These are phyloP conservation scores for Itoplectis maculator DNA, from an alignment of 2,888 invertebrate species.

Conservation along the genomic window DNA sequence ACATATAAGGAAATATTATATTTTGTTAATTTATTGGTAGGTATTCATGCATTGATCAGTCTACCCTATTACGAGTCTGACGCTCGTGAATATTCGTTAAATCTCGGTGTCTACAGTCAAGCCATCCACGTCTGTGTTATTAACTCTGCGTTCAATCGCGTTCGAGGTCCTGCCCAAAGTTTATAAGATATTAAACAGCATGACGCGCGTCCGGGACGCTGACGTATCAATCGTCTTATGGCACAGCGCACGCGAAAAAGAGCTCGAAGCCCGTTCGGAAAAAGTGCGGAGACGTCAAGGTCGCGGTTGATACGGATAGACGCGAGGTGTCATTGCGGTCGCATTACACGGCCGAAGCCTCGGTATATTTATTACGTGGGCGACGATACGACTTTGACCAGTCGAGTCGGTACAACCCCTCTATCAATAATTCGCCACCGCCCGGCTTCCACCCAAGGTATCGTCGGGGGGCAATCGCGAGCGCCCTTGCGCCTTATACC, in stretches of 20 bases:
- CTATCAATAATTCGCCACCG: constrained; percentile 59
- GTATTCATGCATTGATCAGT: too few relatives aligned
- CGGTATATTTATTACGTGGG: constrained; percentile 13
- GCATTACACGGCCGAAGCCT: background rate
- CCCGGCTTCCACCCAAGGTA: constrained; percentile 29
- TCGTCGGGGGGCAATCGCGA: constrained; percentile 11
- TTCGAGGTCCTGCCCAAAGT: too few relatives aligned
- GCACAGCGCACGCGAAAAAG: background rate
- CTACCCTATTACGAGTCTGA: too few relatives aligned
- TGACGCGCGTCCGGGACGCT: too few relatives aligned
- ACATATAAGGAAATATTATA: too few relatives aligned
- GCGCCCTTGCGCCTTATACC: constrained; percentile 37
- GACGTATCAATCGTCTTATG: too few relatives aligned
- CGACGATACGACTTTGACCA: background rate
- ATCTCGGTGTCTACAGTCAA: too few relatives aligned
- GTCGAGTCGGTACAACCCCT: background rate
- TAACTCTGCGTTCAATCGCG: too few relatives aligned
- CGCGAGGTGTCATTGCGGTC: background rate
- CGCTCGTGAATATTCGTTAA: too few relatives aligned
- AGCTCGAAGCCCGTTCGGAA: background rate
- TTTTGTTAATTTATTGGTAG: too few relatives aligned
- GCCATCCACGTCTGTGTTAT: too few relatives aligned
- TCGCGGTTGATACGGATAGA: background rate
- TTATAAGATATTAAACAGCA: too few relatives aligned
- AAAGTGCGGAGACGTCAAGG: constrained; percentile 13